Evolutionary conservation across 2,113 vertebrate genomes (phyloP), one percentile per base, ranked within the genome.

Genomic region (Poeciliopsis retropinna): DNA sequence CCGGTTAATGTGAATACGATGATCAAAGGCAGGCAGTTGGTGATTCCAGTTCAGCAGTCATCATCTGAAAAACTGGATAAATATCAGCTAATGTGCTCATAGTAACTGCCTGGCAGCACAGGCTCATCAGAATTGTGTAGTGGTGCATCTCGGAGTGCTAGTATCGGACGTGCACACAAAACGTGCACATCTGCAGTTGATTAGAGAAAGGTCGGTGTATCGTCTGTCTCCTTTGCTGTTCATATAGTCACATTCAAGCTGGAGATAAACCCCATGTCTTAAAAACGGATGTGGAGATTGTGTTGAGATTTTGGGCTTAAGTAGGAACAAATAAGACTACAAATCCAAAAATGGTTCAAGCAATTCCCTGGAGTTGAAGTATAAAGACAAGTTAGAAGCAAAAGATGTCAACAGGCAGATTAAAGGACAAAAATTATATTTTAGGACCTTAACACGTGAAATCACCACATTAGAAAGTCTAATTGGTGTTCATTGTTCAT

Each of bases 1-100:
- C 80, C 75, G 80, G 83, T 86, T 88, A 87, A 91, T 87, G 80
- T 79, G 78, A 84, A 82, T 60, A 80, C 62, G 31, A 87, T 81
- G 79, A 90, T 90, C 78, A 84, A 83, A 89, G 80, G 70, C 74
- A 61, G 71, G 22, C 5, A 73, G 69, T 72, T 34, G 12, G 60
- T 1, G 61, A 75, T 84, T 79, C 75, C 75, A 68, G 64, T 60
- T 81, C 68, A 67, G 72, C 78, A 47, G 34, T 66, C 75, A 64
- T 81, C 76, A 66, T 75, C 60, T 86, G 75, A 44, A 73, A 70
- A 77, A 74, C 78, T 39, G 80, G 86, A 84, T 87, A 86, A 82
- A 86, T 79, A 82, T 73, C 57, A 65, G 12, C 73, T 70, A 73
- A 86, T 79, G 61, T 67, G 68, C 25, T 54, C 30, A 2, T 63